Conservation (phyloP, 2,797 vertebrate genomes). For the Trematocara caparti region DNA sequence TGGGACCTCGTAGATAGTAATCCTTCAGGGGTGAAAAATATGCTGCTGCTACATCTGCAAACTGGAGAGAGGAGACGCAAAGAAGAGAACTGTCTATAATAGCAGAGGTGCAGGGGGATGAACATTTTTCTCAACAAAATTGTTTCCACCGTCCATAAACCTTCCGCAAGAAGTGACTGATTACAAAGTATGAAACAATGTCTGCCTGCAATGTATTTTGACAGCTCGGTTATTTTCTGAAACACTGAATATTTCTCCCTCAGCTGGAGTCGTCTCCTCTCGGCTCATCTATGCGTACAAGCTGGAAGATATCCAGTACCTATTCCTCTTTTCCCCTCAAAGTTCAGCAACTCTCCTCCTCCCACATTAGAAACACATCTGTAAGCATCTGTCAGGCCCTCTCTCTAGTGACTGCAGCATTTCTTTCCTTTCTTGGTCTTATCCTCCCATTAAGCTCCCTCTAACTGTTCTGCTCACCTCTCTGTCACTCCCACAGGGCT, state of each 20-base stretch:
- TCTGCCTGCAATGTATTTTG: slow-evolving; percentile 1
- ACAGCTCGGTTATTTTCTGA: slow-evolving; percentile 13
- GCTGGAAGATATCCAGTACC: neutral
- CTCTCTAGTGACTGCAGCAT: slow-evolving; percentile 1
- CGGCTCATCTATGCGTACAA: fast-evolving
- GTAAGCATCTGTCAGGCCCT: neutral
- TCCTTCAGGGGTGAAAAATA: slow-evolving; percentile 34
- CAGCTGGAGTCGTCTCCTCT: neutral
- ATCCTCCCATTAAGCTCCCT: slow-evolving; percentile 16
- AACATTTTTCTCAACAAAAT: neutral
- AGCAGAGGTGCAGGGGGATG: neutral
- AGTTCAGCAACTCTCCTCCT: neutral
- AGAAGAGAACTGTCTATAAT: neutral
- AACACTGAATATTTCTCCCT: neutral
- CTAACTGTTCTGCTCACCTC: slow-evolving; percentile 2
- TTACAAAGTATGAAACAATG: slow-evolving; percentile 1
- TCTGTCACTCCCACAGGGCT: slow-evolving; percentile 12
- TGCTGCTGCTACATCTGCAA: neutral
- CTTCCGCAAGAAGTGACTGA: neutral
- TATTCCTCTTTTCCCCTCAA: neutral
- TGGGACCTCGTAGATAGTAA: slow-evolving; percentile 11
- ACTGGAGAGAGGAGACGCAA: neutral
- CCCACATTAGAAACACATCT: neutral
- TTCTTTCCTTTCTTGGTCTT: neutral
- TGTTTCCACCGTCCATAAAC: neutral